Conservation (phyloP, 1,140 invertebrate species). For the Drosophila setifemur region DNA sequence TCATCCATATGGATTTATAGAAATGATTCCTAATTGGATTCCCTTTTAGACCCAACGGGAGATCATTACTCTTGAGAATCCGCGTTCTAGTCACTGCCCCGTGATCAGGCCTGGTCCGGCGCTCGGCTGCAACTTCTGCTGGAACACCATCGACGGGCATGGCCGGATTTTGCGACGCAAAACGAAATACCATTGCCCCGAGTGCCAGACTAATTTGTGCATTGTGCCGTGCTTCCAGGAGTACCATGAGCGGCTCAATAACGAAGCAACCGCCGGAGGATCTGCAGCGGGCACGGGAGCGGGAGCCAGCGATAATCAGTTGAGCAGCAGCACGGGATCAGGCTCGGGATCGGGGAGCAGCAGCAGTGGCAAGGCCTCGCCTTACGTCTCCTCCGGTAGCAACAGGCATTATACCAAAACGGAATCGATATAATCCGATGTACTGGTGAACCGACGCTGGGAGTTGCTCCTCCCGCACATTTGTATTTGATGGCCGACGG, state of each 20-base stretch:
- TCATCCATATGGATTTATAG: not conserved
- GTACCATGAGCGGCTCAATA: slow-evolving; percentile 86
- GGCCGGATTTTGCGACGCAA: slow-evolving; percentile 91
- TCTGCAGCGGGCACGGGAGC: slow-evolving; percentile 18
- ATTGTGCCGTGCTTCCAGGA: slow-evolving; percentile 93
- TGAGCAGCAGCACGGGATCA: slow-evolving; percentile 35
- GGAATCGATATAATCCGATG: slow-evolving; percentile 70
- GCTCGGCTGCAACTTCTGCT: slow-evolving; percentile 92
- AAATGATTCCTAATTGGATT: not conserved
- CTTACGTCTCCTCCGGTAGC: slow-evolving; percentile 33
- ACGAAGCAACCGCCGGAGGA: slow-evolving; percentile 54
- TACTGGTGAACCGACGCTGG: slow-evolving; percentile 10
- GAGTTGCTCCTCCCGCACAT: slow-evolving; percentile 38
- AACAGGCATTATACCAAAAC: slow-evolving; percentile 72
- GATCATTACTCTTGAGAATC: slow-evolving; percentile 81
- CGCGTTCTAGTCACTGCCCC: slow-evolving; percentile 88
- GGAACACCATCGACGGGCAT: slow-evolving; percentile 92
- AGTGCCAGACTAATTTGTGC: slow-evolving; percentile 93
- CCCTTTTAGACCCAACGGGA: slow-evolving; percentile 69
- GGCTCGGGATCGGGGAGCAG: slow-evolving; percentile 23
- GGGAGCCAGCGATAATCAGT: slow-evolving; percentile 43
- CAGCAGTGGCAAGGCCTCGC: slow-evolving; percentile 44
- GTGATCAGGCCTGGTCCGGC: slow-evolving; percentile 90
- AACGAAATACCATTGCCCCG: slow-evolving; percentile 94
- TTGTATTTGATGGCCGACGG: slow-evolving; percentile 69